phyloP scores from a whole-genome alignment of 1,140 invertebrate genomes.

The Olivierus martensii region DNA sequence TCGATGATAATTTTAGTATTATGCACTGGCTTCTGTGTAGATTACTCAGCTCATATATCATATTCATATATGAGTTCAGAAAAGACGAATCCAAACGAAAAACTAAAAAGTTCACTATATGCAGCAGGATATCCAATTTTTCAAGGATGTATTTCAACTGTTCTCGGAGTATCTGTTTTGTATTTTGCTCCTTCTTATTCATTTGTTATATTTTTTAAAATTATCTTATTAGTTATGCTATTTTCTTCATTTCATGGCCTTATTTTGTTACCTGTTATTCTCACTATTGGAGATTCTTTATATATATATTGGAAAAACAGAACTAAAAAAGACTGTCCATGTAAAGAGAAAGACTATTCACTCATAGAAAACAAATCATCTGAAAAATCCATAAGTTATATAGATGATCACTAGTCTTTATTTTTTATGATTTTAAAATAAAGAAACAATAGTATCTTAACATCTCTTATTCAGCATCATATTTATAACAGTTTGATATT shows the following conservation, averaged over 20 bases:
- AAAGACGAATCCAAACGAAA: conserved; percentile 35
- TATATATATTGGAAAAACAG: too few relatives aligned
- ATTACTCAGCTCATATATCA: conserved; percentile 93
- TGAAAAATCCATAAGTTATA: too few relatives aligned
- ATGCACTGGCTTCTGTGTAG: conserved; percentile 95
- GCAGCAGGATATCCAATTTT: conserved; percentile 82
- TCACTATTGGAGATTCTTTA: conserved; percentile 45
- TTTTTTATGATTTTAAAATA: too few relatives aligned
- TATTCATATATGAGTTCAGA: conserved; percentile 84
- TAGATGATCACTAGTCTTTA: too few relatives aligned
- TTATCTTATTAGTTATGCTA: conserved; percentile 88
- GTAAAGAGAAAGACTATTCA: too few relatives aligned
- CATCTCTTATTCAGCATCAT: too few relatives aligned
- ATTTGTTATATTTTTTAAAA: conserved; percentile 94
- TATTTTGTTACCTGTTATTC: conserved; percentile 73
- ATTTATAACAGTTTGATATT: too few relatives aligned
- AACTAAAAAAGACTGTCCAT: too few relatives aligned
- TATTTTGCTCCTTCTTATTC: conserved; percentile 85
- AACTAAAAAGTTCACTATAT: conserved; percentile 71
- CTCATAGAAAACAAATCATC: too few relatives aligned
- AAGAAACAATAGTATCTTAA: too few relatives aligned
- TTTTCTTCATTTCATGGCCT: conserved; percentile 86
- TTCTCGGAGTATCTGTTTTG: conserved; percentile 73
- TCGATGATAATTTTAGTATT: conserved; percentile 98
- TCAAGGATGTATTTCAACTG: conserved; percentile 82